Evolutionary conservation across 30 jellyfish, hydroid and myxozoan genomes (phyloP), one percentile per base, ranked within the genome.

Genomic region (Hydra vulgaris): DNA sequence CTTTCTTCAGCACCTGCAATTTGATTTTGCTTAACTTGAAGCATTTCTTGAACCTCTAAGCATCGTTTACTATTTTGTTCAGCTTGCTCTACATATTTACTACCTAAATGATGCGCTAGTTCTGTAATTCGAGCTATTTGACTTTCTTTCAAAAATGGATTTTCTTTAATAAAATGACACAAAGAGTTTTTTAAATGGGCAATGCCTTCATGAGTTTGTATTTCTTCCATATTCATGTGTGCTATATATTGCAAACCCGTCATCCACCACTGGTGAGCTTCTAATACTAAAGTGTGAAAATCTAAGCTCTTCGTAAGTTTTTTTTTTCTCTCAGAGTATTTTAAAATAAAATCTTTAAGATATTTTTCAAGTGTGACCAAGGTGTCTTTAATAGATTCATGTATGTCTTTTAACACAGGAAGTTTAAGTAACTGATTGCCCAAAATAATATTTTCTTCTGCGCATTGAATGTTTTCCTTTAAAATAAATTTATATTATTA

Each of bases 201-300:
- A 0, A 73, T 74, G 52, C 99, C 99, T 27, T 88, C 96, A 53
- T 66, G 78, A 18, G 99, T 94, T 84, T 88, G 96, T 79, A 94
- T 79, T n/a, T 94, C 96, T 66, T 88, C 99, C 96, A 94, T 87
- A 83, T 88, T 88, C 96, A 94, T 85, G 53, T 94, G 95, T 0
- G 99, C 99, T 23, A 94, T 85, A 80, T 71, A 88, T 71, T 88
- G 94, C 66, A 94, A 89, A 67, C 95, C 89, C 56, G 95, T 81
- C 81, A 94, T 74, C 53, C 94, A 88, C 99, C 99, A 94, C n/a
- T 94, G 97, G 8, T 87, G 74, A 8, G 96, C 99, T 87, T 84
- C 83, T 27, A 82, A 82, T 75, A 53, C 92, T 18, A 87, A 93
- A n/a, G 79, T 68, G 79, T 88, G 95, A 74, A 88, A 93, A 53